phyloP scores from a whole-genome alignment of 2,888 invertebrate species.

The Ophion ventricosus region DNA sequence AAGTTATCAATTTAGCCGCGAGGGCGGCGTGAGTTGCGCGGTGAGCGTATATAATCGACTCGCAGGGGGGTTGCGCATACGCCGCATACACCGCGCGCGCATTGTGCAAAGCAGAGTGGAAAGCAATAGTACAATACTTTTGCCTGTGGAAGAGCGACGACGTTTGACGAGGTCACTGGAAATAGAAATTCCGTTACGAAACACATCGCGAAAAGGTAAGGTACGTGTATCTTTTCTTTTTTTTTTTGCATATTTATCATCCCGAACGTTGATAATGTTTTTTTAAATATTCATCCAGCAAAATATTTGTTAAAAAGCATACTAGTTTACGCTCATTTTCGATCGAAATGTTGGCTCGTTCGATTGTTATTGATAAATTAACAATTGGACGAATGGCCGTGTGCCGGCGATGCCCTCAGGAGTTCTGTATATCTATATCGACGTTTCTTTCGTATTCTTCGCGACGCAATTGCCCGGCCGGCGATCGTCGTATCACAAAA shows the following conservation, averaged over 20 bases:
- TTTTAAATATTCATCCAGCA: not conserved
- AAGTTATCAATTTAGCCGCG: too few species aligned
- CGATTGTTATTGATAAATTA: not conserved
- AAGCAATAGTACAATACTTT: not conserved
- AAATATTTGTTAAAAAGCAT: not conserved
- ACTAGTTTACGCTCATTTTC: not conserved
- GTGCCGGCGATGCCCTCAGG: not conserved
- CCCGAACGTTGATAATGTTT: not conserved
- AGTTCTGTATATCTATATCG: constrained; percentile 28
- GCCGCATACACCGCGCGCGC: not conserved
- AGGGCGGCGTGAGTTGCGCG: too few species aligned
- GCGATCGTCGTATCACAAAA: not conserved
- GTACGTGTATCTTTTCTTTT: not conserved
- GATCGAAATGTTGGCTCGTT: not conserved
- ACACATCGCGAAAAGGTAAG: not conserved
- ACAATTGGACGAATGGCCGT: not conserved
- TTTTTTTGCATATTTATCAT: not conserved
- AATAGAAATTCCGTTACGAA: not conserved
- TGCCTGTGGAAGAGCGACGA: not conserved
- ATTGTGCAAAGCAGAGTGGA: not conserved
- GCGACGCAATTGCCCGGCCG: constrained; percentile 8
- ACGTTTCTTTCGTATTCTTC: not conserved
- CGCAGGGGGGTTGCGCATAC: constrained; percentile 23
- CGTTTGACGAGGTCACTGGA: not conserved
- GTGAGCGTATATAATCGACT: too few species aligned